Base-by-base conservation (phyloP, 2,113 vertebrate species). In the Penelope pileata region DNA sequence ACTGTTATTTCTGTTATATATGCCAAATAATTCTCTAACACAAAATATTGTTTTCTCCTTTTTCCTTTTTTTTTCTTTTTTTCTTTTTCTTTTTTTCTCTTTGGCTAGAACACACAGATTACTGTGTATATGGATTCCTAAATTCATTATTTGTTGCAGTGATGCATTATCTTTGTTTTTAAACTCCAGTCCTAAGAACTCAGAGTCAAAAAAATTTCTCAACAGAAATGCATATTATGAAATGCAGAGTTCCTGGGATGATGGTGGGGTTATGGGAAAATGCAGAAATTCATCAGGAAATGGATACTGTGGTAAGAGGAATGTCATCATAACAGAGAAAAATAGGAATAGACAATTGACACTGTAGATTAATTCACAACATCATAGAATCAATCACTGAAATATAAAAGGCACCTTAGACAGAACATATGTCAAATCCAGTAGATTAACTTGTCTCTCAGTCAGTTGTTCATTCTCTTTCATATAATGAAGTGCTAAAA, bases 331-430 rank as follows among this genome's bases (percentile, higher is more conserved):
- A 79, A 67, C 34, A 90, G n/a, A 85, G 48, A 77, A 94, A 93
- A 92, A 94, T 72, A 77, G 15, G 45, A 94, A 91, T 47, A 90
- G 76, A 88, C 76, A 96, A 75, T 45, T 88, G 95, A 90, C 88
- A 86, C 9, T 47, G 54, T 27, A 90, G 51, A 91, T 96, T 90
- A 96, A 90, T 83, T 95, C 86, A 81, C 79, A 85, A 68, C 36
- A 50, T 56, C 40, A 48, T 21, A 80, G n/a, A 91, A 88, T 93
- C 85, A 90, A 7, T 90, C 93, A 90, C 48, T 81, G 79, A 81
- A 27, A 58, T 78, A 50, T 91, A 50, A 83, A 93, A 95, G 83
- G 29, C 78, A 75, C 32, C 24, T 88, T 88, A 85, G 54, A 70
- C 0, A 0, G 22, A 19, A 6, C 12, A 93, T 42, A 82, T 3